Evolutionary conservation across 2,888 invertebrate species (phyloP).

Genomic region (Anaspis maculata): DNA sequence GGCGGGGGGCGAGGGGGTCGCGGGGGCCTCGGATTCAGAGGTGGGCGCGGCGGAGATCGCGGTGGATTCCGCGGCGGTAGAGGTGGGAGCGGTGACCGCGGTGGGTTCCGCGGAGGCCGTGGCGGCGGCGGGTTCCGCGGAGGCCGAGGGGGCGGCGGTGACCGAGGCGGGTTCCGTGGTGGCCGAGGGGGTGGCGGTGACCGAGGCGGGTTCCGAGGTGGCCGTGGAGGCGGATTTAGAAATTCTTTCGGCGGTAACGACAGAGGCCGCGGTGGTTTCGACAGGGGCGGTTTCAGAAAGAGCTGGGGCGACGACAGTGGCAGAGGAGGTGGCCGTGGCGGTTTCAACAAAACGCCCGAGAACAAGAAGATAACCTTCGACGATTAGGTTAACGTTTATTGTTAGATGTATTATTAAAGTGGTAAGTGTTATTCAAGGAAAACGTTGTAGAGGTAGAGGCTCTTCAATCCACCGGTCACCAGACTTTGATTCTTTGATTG

Average conservation of each 20-base stretch:
- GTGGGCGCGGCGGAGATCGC: slow-evolving; percentile 18
- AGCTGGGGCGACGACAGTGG: slow-evolving; percentile 46
- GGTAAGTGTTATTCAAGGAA: slow-evolving; percentile 6
- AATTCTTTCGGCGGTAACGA: slow-evolving; percentile 19
- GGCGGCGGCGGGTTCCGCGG: slow-evolving; percentile 24
- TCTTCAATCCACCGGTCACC: slow-evolving; percentile 13
- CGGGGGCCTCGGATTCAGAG: slow-evolving; percentile 38
- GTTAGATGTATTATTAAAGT: too few species aligned
- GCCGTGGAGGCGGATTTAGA: slow-evolving; percentile 24
- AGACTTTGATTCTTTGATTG: slow-evolving; percentile 4
- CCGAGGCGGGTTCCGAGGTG: slow-evolving; percentile 19
- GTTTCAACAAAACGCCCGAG: slow-evolving; percentile 45
- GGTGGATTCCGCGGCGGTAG: slow-evolving; percentile 23
- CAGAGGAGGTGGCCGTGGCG: slow-evolving; percentile 60
- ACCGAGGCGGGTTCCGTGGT: slow-evolving; percentile 23
- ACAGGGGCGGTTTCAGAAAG: slow-evolving; percentile 28
- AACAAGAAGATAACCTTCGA: slow-evolving; percentile 72
- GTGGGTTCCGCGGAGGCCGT: slow-evolving; percentile 24
- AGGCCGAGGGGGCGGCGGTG: slow-evolving; percentile 29
- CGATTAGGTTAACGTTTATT: slow-evolving; percentile 32
- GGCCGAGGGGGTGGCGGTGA: slow-evolving; percentile 25
- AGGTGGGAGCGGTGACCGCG: slow-evolving; percentile 20
- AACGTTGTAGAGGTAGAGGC: slow-evolving; percentile 3
- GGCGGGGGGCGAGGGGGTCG: slow-evolving; percentile 21
- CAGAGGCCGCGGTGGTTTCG: slow-evolving; percentile 25